phyloP scores from a whole-genome alignment of 2,797 vertebrate genomes.

The Peromyscus nudipes region DNA sequence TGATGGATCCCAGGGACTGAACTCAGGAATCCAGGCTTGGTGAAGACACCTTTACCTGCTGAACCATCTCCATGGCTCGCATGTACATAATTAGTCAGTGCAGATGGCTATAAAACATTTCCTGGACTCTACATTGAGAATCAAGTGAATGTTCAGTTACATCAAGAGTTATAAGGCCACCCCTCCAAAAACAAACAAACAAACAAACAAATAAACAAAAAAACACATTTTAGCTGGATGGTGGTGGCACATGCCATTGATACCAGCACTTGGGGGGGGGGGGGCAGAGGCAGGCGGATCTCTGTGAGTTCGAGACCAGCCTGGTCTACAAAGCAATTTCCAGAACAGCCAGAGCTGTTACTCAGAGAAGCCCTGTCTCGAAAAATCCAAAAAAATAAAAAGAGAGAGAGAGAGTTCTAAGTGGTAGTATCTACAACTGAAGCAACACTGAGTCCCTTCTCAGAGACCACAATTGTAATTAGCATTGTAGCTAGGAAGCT shows the following conservation, averaged over 20 bases:
- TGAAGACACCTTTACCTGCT: background rate
- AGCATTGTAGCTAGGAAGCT: background rate
- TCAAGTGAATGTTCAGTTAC: background rate
- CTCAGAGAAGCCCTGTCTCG: too few relatives aligned
- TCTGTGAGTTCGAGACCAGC: too few relatives aligned
- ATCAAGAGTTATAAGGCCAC: background rate
- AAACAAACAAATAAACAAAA: too few relatives aligned
- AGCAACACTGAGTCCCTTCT: background rate
- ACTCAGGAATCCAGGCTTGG: background rate
- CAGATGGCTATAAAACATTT: background rate
- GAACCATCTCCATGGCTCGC: background rate
- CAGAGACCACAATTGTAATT: slow-evolving; percentile 13
- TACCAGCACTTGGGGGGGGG: background rate
- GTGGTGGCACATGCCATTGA: background rate
- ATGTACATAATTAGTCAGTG: background rate
- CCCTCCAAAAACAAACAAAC: too few relatives aligned
- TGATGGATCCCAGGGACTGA: background rate
- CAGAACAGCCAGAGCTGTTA: too few relatives aligned
- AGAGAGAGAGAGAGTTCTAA: background rate
- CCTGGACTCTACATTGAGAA: background rate
- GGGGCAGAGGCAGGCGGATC: too few relatives aligned
- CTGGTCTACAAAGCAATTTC: too few relatives aligned
- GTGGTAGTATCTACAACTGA: background rate
- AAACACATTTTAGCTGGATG: background rate
- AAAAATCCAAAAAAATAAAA: too few relatives aligned